Evolutionary conservation across 2,113 vertebrate genomes (phyloP).

Genomic region (Ictidomys tridecemlineatus): DNA sequence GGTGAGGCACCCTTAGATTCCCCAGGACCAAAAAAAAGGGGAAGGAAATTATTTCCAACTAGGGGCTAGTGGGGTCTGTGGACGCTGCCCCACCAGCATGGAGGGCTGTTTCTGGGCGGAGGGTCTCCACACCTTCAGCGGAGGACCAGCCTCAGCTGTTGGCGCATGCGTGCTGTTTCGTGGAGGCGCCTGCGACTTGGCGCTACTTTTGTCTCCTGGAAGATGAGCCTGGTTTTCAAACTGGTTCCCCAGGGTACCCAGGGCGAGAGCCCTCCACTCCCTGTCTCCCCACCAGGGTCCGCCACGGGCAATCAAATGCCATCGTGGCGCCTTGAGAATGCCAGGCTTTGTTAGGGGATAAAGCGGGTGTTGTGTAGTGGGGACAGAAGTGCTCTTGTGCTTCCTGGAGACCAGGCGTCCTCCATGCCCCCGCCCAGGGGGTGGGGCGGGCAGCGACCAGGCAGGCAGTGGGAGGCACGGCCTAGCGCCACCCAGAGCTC

Average conservation of each 20-base stretch:
- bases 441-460: accelerated
- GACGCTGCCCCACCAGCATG: too few species aligned
- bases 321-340: slow-evolving; percentile 27
- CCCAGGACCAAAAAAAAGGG: neutral
- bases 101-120: neutral
- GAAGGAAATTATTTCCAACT: neutral
- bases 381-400: slow-evolving; percentile 65
- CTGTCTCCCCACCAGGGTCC: neutral
- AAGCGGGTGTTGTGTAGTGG: slow-evolving; percentile 41
- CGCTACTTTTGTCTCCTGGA: neutral
- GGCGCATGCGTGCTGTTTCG: accelerated
- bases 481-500: neutral
- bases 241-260: neutral
- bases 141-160: too few species aligned
- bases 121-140: accelerated
- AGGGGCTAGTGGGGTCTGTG: neutral
- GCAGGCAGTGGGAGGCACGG: neutral
- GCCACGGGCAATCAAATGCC: neutral
- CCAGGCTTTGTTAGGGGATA: slow-evolving; percentile 50
- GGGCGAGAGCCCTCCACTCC: neutral
- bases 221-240: neutral
- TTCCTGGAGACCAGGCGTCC: neutral
- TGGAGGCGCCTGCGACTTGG: neutral
- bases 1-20: neutral
- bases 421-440: accelerated